Percentiles rank a stretch among this genome's conserved stretches.
phyloP scores from a whole-genome alignment of 1,140 invertebrate species.

The Orussus abietinus region DNA sequence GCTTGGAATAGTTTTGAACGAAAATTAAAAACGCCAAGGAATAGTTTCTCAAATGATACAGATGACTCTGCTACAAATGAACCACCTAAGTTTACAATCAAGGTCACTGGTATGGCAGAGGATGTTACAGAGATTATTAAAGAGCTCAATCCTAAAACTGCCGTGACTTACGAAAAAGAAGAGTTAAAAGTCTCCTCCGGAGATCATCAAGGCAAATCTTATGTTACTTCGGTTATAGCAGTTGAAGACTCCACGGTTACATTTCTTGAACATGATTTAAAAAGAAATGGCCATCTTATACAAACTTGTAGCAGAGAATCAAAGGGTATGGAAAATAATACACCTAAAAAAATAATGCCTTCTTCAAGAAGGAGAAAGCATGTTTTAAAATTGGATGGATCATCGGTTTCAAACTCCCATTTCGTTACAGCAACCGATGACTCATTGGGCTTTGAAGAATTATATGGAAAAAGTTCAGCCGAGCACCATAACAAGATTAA shows the following conservation, averaged over 20 bases:
- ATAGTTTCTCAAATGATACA: background rate
- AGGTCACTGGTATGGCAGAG: constrained; percentile 36
- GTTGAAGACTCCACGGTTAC: constrained; percentile 14
- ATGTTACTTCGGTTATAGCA: constrained; percentile 31
- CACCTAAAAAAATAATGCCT: too few relatives aligned
- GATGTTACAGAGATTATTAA: constrained; percentile 38
- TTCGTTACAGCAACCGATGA: too few relatives aligned
- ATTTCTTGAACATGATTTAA: too few relatives aligned
- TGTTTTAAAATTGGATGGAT: too few relatives aligned
- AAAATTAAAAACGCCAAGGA: constrained; percentile 5
- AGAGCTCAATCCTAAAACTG: constrained; percentile 27
- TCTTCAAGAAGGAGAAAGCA: too few relatives aligned
- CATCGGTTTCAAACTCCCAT: too few relatives aligned
- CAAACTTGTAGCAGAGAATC: too few relatives aligned
- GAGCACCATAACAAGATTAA: too few relatives aligned
- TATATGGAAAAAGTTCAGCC: too few relatives aligned
- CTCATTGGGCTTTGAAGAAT: too few relatives aligned
- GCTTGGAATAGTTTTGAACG: background rate
- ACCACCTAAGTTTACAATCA: constrained; percentile 30
- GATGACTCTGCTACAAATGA: constrained; percentile 1
- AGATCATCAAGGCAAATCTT: constrained; percentile 7
- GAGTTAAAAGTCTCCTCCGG: background rate
- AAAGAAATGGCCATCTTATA: too few relatives aligned
- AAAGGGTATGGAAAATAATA: too few relatives aligned
- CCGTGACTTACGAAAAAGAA: background rate